Percentiles rank a stretch among this genome's conserved stretches.
These are phyloP conservation scores for Nerophis lumbriciformis DNA, from an alignment of 2,113 vertebrate genomes.

Conservation along the genomic window DNA sequence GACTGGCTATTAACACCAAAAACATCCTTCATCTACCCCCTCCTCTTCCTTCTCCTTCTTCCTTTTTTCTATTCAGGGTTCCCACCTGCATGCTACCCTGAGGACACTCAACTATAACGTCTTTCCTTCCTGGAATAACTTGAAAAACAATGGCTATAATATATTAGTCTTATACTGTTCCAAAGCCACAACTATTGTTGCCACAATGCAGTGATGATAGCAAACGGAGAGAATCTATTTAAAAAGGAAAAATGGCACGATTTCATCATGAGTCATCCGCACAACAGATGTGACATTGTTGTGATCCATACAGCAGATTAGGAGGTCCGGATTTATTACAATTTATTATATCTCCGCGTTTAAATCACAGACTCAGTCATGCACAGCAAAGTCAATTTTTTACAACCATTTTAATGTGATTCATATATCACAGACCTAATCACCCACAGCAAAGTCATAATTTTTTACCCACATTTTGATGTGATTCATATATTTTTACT, in stretches of 20 bases:
- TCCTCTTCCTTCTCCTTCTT: constrained; percentile 7
- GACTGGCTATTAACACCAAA: constrained; percentile 34
- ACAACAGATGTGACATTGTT: constrained; percentile 1
- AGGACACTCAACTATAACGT: constrained; percentile 36
- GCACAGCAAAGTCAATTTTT: constrained; percentile 9
- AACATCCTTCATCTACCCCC: constrained; percentile 35
- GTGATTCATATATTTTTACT: too few relatives aligned
- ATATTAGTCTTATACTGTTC: constrained; percentile 29
- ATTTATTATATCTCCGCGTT: constrained; percentile 12
- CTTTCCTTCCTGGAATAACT: constrained; percentile 46
- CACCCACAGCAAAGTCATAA: too few relatives aligned
- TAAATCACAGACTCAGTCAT: constrained; percentile 26
- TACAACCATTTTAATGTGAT: not conserved
- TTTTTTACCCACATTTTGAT: too few relatives aligned
- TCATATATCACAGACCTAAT: too few relatives aligned
- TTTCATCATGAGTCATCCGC: not conserved
- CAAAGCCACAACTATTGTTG: not conserved
- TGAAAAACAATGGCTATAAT: constrained; percentile 33
- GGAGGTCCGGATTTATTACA: constrained; percentile 7
- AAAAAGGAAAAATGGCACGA: not conserved
- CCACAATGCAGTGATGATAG: constrained; percentile 15
- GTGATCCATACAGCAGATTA: constrained; percentile 2
- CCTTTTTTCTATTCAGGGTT: constrained; percentile 44
- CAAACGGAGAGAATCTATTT: not conserved
- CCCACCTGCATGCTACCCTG: constrained; percentile 50